Evolutionary conservation across 2,113 vertebrate species (phyloP), one percentile per base, ranked within the genome.

Genomic region (Sorex araneus): DNA sequence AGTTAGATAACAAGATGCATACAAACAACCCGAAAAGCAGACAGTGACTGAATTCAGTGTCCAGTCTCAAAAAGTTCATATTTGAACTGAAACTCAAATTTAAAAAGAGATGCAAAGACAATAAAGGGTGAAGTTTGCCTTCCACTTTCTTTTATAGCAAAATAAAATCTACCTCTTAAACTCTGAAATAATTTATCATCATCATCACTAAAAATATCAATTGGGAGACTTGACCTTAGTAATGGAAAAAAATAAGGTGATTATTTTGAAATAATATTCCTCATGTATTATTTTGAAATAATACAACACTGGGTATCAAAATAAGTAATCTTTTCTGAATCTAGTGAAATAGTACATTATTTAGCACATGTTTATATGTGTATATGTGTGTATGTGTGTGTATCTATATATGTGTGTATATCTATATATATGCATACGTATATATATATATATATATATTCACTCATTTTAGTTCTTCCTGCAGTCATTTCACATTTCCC

Each of bases 121-220:
- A 32, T 2, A 32, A 84, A 50, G 43, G n/a, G n/a, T 79, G 34
- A 43, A 79, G 70, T 83, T 94, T 83, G 45, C 64, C 64, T 84
- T 32, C 16, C 45, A 28, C 88, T 50, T 2, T 78, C 67, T 91
- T 89, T 81, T 86, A 79, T 66, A 79, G 79, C 12, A 87, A 89
- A 76, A 80, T 64, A 28, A 40, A 54, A 50, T 47, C 40, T 89
- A 32, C 12, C 4, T 21, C 60, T 50, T 71, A 90, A 87, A 73
- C 7, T 27, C 28, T 74, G 47, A 86, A 21, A 73, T 79, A 79
- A 79, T 47, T 78, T 83, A 69, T 9, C 8, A 0, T 71, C 45
- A 0, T 71, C 36, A 87, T 32, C 45, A 54, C 15, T 27, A 80
- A 28, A 84, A 84, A 69, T 47, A 71, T 30, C 30, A 90, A 0